Evolutionary conservation across 53 echinoderm and acorn worm genomes (phyloP).

Genomic region (Stichopus horrens): DNA sequence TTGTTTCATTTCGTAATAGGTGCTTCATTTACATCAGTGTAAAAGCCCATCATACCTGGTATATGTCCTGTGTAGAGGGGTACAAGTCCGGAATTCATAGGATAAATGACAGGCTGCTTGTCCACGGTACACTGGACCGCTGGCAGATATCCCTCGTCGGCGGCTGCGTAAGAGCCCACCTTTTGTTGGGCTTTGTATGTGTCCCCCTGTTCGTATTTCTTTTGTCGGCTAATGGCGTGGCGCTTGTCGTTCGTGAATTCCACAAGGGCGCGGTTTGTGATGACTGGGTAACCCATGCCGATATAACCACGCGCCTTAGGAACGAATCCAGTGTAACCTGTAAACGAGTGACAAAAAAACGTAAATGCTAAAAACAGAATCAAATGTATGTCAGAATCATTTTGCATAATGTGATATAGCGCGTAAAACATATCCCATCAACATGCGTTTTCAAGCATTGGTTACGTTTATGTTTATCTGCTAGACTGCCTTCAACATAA

Average conservation of each 20-base stretch:
- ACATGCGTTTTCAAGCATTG: no score
- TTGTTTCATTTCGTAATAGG: no score
- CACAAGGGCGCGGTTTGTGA: conserved; percentile 82
- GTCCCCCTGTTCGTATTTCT: conserved; percentile 31
- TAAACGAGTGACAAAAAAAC: neutral
- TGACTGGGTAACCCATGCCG: conserved; percentile 85
- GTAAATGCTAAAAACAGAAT: neutral
- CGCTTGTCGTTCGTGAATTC: conserved; percentile 66
- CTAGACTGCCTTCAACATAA: no score
- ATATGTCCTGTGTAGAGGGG: conserved; percentile 97
- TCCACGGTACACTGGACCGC: neutral
- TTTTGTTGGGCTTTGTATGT: neutral
- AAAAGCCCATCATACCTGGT: conserved; percentile 64
- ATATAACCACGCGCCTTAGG: conserved; percentile 84
- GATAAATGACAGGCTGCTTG: conserved; percentile 71
- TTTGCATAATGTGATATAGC: no score
- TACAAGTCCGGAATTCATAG: conserved; percentile 84
- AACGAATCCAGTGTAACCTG: conserved; percentile 93
- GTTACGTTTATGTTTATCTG: no score
- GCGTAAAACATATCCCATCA: no score
- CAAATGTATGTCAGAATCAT: no score
- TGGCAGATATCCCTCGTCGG: neutral
- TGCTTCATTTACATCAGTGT: no score
- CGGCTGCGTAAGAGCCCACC: neutral
- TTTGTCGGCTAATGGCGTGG: conserved; percentile 52